Evolutionary conservation across 2,888 invertebrate species (phyloP), one percentile per base, ranked within the genome.

Genomic region (Bibio marci): DNA sequence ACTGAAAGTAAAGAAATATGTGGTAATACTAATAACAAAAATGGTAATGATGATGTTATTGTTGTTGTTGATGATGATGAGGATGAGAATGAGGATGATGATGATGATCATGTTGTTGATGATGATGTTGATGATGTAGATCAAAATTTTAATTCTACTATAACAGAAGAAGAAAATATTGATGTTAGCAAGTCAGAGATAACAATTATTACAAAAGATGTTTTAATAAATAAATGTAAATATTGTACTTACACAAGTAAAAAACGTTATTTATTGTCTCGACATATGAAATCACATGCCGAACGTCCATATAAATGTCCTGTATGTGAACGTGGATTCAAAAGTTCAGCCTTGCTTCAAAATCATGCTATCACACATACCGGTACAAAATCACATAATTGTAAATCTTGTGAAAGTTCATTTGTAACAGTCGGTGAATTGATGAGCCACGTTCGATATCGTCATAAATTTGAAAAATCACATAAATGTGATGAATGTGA

Each of bases 321-420:
- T 17, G 86, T 94, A 7, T 95, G 95, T 57, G 90, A 91, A 53
- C 71, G 92, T 31, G 91, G 91, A 5, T 97, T 97, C 58, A 97
- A 95, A 63, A 91, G 94, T 0, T 59, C 82, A 30, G 83, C 88
- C 0, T 88, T 92, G 0, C 66, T 95, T 33, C 85, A 90, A 54
- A 95, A 95, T 60, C 95, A 95, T 57, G 78, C 92, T 7, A 95
- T 95, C 58, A 94, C 92, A 41, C 95, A 95, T 57, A 91, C 92
- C 18, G 95, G 95, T 6, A 80, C 83, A 31, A 86, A 92, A 51
- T 62, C 62, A 6, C 55, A 62, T 46, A 46, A 47, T 1, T 63
- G 62, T 42, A 54, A 52, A 33, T 48, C 37, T 15, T 63, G 62
- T 41, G 51, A 53, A 2, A 58, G 52, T 39, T 48, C 54, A 1